Base-by-base conservation (phyloP, 2,797 vertebrate genomes). In the Macropus fuliginosus region DNA sequence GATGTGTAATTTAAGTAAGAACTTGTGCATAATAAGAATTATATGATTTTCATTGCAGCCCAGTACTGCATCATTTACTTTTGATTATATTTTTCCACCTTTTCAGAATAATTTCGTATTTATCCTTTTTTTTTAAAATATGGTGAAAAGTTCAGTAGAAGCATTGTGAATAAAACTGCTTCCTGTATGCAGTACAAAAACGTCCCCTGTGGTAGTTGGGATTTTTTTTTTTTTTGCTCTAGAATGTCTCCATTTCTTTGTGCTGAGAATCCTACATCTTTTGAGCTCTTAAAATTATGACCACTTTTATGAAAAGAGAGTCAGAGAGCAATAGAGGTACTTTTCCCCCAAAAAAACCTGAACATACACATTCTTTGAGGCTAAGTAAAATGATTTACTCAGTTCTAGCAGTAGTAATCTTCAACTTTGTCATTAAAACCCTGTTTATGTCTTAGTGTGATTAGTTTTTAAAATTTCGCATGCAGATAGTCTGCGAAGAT, bases 21-120 rank as follows among this genome's bases (percentile, higher is more conserved):
- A 81, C 74, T 27, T 2, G 52, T 92, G 93, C 96, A 92, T 96
- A 96, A 96, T 97, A 97, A 97, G 97, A 93, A 66, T 96, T 91
- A 96, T 96, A 66, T 96, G 34, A 96, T 93, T 93, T 97, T 5
- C 92, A 81, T 96, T 92, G 94, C 91, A 59, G 95, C 56, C 62
- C 34, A 95, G 55, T 97, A 90, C 97, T 97, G 95, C 92, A 91
- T 46, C 12, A 27, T 98, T 97, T 97, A 46, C 74, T 97, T 97
- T 97, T 97, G 92, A 50, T 87, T 96, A 91, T 92, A 34, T 96
- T 28, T 93, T 96, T 97, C 92, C 74, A 94, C 87, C 90, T n/a
- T 93, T 18, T 55, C 95, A 95, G 46, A 96, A 56, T 92, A 90
- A 91, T 92, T 0, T 95, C 94, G 59, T 62, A 96, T 97, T 95